phyloP scores from a whole-genome alignment of 2,113 vertebrate species.

The Suricata suricatta region DNA sequence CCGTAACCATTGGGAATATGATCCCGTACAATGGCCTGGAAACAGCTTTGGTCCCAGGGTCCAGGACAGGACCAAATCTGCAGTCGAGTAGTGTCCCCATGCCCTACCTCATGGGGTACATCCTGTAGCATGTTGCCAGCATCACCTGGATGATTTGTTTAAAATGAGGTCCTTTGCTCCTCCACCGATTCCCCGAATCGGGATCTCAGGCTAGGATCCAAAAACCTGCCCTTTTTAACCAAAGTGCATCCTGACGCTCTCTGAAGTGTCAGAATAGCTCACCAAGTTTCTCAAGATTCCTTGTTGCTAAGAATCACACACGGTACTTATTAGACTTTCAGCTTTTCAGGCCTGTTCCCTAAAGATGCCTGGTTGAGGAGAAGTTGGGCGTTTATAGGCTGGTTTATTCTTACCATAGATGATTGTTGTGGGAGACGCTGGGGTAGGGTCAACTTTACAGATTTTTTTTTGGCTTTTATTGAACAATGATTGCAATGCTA shows the following conservation, averaged over 20 bases:
- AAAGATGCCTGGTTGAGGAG: not conserved
- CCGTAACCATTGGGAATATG: conserved; percentile 54
- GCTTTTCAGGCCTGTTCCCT: not conserved
- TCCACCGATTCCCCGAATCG: not conserved
- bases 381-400: not conserved
- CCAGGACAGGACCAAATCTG: not conserved
- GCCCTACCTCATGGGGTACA: not conserved
- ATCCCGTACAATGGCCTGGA: conserved; percentile 28
- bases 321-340: not conserved
- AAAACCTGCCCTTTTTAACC: not conserved
- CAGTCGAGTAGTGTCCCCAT: not conserved
- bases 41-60: not conserved
- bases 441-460: not conserved
- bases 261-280: not conserved
- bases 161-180: not conserved
- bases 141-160: not conserved
- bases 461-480: not conserved
- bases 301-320: not conserved
- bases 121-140: not conserved
- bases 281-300: not conserved
- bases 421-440: not conserved
- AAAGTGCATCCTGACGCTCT: not conserved
- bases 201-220: not conserved
- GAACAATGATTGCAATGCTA: not conserved
- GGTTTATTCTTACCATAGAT: not conserved